Evolutionary conservation across 2,113 vertebrate genomes (phyloP).

Genomic region (Archocentrus centrarchus): DNA sequence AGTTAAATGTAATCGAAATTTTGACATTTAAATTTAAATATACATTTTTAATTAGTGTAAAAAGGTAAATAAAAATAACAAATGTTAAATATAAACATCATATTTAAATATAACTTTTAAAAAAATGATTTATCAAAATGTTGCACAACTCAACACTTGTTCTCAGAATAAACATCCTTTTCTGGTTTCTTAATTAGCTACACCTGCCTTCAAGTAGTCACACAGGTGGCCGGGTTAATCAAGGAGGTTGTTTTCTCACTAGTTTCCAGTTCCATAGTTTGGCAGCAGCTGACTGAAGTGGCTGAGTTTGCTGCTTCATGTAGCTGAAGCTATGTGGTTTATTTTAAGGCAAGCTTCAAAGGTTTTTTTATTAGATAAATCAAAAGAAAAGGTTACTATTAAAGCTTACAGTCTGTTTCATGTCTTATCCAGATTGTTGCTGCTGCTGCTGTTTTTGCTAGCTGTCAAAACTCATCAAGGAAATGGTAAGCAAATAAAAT

Average conservation of each 20-base stretch:
- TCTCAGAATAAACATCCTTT: background rate
- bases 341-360: conserved; percentile 24
- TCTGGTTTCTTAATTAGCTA: background rate
- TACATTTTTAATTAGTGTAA: too few species aligned
- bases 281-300: conserved; percentile 1
- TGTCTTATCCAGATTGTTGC: conserved; percentile 11
- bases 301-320: background rate
- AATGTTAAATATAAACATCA: background rate
- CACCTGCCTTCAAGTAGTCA: background rate
- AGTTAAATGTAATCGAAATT: background rate
- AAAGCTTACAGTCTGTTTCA: background rate
- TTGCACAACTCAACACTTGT: background rate
- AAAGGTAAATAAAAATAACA: background rate
- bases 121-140: background rate
- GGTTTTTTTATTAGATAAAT: background rate
- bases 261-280: background rate
- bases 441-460: conserved; percentile 5
- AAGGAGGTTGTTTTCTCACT: background rate
- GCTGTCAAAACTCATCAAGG: background rate
- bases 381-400: background rate
- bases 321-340: background rate
- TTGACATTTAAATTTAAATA: background rate
- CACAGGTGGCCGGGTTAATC: conserved; percentile 2
- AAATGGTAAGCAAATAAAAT: conserved; percentile 20
- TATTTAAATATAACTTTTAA: background rate